Conservation (phyloP, 2,113 vertebrate species). For the Aepyceros melampus region DNA sequence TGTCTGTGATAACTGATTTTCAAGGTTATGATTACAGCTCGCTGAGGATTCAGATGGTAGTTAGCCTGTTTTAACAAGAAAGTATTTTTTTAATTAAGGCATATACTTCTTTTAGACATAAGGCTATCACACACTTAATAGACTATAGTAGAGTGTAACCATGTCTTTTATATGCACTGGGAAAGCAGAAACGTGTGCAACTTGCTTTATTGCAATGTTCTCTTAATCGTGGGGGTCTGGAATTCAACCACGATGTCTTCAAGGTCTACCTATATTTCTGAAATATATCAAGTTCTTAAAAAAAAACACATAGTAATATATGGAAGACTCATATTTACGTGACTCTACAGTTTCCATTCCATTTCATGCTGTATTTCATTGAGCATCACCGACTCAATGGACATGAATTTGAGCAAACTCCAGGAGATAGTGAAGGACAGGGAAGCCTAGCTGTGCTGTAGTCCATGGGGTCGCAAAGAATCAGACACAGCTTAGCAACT, state of each 20-base stretch:
- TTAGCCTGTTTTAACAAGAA: background rate
- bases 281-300: background rate
- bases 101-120: background rate
- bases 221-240: background rate
- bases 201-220: background rate
- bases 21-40: too few species aligned
- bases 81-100: background rate
- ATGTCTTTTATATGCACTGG: background rate
- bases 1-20: background rate
- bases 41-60: background rate
- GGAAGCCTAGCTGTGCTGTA: background rate
- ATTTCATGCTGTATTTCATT: background rate
- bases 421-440: background rate
- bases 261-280: background rate
- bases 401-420: background rate
- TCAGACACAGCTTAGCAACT: background rate
- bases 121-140: background rate
- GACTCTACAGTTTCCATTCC: background rate
- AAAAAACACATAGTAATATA: background rate
- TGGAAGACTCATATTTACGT: background rate
- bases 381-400: background rate
- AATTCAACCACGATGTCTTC: background rate
- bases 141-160: background rate
- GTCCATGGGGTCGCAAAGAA: fast-evolving
- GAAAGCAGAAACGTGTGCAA: background rate